Evolutionary conservation across 64 coral and sea anemone species (phyloP), one percentile per base, ranked within the genome.

Genomic region (Acropora tenuis): DNA sequence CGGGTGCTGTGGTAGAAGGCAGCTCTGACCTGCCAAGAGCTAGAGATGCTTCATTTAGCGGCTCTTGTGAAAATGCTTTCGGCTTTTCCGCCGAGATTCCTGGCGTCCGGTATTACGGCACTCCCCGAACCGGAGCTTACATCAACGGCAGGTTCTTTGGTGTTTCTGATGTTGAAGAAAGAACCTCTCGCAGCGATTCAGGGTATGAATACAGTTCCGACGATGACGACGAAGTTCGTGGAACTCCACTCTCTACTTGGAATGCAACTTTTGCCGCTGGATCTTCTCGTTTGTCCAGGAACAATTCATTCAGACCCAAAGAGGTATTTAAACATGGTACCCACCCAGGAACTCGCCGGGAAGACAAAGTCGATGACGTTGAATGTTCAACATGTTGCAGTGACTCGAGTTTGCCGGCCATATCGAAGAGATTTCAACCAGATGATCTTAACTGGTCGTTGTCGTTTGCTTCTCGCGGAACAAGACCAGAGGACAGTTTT

Each of bases 131-230:
- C 0, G 80, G 80, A 68, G 59, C 41, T 43, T 84, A 47, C 80
- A 84, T 84, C 41, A 84, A 84, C 59, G 80, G 60, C 59, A 67
- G 80, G 42, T 84, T 84, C 17, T 84, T 68, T 61, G 11, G 58
- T 47, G 3, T 47, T 68, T n/a, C 80, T 42, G 80, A 84, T 68
- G 4, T 18, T 2, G 80, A 83, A 44, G 80, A 41, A 17, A 12
- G 41, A 47, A 47, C 58, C 41, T 84, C 80, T 47, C 59, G 80
- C 20, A 84, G 83, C 87, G 73, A 78, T 79, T 78, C 57, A 45
- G 83, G 80, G 8, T 74, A 77, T 48, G 90, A 78, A 9, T 86
- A 87, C 43, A 86, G 90, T 47, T 86, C 73, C 0, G 90, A 87
- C 1, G 90, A 92, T 46, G 81, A 92, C 7, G 90, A 79, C 3